Evolutionary conservation across 1,140 invertebrate species (phyloP), one percentile per base, ranked within the genome.

Genomic region (Zaprionus tsacasi): DNA sequence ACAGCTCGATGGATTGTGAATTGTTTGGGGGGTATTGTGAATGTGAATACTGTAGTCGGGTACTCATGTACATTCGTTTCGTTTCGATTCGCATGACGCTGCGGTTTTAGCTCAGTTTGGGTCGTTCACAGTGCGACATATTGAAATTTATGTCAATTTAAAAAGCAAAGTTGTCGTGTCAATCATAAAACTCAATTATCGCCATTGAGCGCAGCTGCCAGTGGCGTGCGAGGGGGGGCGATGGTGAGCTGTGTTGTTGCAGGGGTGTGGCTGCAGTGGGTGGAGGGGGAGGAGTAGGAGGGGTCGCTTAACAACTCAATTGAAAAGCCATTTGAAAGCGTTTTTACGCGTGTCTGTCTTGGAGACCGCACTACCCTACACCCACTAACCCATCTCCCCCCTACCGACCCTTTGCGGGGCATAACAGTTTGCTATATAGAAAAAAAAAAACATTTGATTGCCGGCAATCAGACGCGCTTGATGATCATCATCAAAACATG

Each of bases 71-170:
- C 30, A 56, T 55, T 43, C 59, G 35, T 35, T 65, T 58, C 57
- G 35, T 10, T 64, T 52, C 60, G 55, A 30, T 67, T 72, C 38
- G 58, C 58, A 74, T 68, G 65, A 70, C 59, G 21, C 15, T 70
- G 65, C 33, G 38, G 56, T 61, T 71, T 54, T 54, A 5, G n/a
- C 17, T 35, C 55, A n/a, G n/a, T 68, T 64, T 85, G 55, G 66
- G 55, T 60, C 63, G 67, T 63, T 76, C 50, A 52, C 63, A 64
- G 30, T 50, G 82, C 75, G 76, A 81, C 85, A 89, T 85, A 89
- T 89, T 89, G 86, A 89, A 89, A 89, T 89, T 89, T 85, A 89
- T 89, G 86, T 89, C 85, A 89, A 89, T 89, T 89, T 89, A 89
- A 89, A 89, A 89, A 89, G 86, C 85, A 89, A 89, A 89, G 85